A percentile compares a stretch with the other conserved stretches of the same genome.
phyloP scores from a whole-genome alignment of 2,797 vertebrate species.

The Coendou prehensilis region DNA sequence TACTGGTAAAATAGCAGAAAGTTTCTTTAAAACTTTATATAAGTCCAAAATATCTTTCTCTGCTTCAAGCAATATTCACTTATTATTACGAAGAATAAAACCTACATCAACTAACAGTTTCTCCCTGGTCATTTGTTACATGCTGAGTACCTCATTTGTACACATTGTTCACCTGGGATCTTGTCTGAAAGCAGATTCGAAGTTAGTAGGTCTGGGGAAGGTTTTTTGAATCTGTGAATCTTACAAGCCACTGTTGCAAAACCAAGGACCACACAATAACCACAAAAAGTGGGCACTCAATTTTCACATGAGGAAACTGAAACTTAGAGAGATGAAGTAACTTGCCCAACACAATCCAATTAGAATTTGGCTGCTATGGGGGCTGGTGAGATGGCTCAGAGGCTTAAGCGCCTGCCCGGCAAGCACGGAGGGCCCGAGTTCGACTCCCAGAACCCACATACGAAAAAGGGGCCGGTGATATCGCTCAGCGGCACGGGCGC shows the following conservation, averaged over 20 bases:
- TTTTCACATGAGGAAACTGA: conserved; percentile 36
- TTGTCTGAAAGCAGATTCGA: conserved; percentile 3
- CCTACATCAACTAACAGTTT: not conserved
- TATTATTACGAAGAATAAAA: conserved; percentile 17
- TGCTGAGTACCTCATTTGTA: not conserved
- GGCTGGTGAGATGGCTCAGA: too few species aligned
- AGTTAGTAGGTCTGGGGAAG: not conserved
- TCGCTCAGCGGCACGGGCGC: too few species aligned
- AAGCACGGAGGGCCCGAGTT: too few species aligned
- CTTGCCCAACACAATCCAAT: not conserved
- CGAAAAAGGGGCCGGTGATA: too few species aligned
- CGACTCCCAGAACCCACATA: too few species aligned
- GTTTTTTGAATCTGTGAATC: not conserved
- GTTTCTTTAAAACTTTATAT: not conserved
- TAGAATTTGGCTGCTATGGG: not conserved
- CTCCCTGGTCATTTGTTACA: not conserved
- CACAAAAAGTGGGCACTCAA: not conserved
- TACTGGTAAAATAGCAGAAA: conserved; percentile 14
- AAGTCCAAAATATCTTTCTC: not conserved
- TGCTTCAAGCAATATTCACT: not conserved
- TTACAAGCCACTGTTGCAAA: not conserved
- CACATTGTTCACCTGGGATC: not conserved
- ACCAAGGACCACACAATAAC: not conserved
- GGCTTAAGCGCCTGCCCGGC: too few species aligned
- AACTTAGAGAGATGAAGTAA: not conserved